Base-by-base conservation (phyloP, 2,797 vertebrate genomes). In the Sebastes minor region DNA sequence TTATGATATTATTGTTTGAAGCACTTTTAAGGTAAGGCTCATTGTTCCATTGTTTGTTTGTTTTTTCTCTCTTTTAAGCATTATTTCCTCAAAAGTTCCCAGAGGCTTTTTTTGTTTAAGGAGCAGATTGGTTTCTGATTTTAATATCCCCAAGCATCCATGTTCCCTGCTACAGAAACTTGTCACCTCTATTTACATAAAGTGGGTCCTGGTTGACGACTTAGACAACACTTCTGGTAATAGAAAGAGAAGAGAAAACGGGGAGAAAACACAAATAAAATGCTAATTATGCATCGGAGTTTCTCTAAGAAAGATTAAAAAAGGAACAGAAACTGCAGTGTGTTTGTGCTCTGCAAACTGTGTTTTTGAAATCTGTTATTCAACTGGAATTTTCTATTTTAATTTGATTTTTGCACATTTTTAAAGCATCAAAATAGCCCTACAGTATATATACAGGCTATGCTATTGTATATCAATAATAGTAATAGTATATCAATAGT, bases 161-260 rank as follows among this genome's bases (percentile, higher is more conserved):
- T 38, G 56, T 10, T 65, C 33, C 23, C 11, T 4, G 28, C 69
- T 67, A 70, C 60, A 64, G 28, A 57, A 62, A 83, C 66, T 67
- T 57, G 55, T 71, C 66, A 76, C 18, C 25, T 73, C 56, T 81
- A 27, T 73, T 83, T 81, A 72, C 66, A 75, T 14, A 69, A 70
- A 74, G 2, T 14, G 12, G 16, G 57, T 57, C 4, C 18, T 75
- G 35, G 18, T 23, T 76, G 73, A 80, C 71, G 81, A 75, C 60
- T 67, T 46, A 80, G 56, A 74, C 38, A 30, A 68, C 6, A 52
- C 67, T 46, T 76, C 46, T 71, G 68, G 33, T 68, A 14, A 75
- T 2, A 66, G 55, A 33, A n/a, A 33, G 13, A 27, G 46, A 23
- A 10, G 23, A 69, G 32, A 25, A 67, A 68, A 25, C 5, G 33